These are phyloP conservation scores for Aphrophora alni DNA, from an alignment of 2,888 invertebrate genomes.

Conservation along the genomic window DNA sequence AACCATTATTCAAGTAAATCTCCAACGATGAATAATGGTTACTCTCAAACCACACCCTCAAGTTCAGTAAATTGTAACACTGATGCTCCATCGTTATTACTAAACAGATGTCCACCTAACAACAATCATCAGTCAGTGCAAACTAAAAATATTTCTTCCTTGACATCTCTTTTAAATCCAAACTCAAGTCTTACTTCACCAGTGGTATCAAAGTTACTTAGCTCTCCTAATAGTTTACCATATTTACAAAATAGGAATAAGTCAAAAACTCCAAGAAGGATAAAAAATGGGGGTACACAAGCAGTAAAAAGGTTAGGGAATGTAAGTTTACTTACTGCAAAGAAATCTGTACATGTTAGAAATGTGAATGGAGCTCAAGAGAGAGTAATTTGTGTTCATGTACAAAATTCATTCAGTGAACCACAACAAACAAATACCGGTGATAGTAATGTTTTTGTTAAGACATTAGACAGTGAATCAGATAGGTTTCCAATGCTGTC, in stretches of 20 bases:
- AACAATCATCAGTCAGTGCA: background rate
- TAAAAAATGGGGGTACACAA: background rate
- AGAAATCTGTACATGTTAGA: conserved; percentile 23
- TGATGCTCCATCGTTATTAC: no score
- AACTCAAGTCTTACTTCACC: background rate
- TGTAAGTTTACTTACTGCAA: background rate
- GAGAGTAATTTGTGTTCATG: conserved; percentile 18
- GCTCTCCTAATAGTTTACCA: background rate
- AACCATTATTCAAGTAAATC: background rate
- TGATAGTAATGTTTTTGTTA: background rate
- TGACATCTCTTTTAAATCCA: background rate
- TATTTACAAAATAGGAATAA: background rate
- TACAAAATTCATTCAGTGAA: conserved; percentile 5
- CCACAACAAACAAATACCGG: background rate
- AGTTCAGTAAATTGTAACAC: no score
- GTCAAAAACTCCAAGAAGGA: background rate
- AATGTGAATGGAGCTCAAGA: background rate
- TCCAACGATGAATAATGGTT: no score
- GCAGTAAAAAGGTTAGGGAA: background rate
- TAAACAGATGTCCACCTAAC: background rate
- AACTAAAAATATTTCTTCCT: background rate
- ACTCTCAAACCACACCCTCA: no score
- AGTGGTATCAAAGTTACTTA: background rate
- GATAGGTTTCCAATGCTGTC: background rate
- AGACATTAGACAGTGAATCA: background rate